Conservation (phyloP, 2,797 vertebrate genomes). For the Erpetoichthys calabaricus region DNA sequence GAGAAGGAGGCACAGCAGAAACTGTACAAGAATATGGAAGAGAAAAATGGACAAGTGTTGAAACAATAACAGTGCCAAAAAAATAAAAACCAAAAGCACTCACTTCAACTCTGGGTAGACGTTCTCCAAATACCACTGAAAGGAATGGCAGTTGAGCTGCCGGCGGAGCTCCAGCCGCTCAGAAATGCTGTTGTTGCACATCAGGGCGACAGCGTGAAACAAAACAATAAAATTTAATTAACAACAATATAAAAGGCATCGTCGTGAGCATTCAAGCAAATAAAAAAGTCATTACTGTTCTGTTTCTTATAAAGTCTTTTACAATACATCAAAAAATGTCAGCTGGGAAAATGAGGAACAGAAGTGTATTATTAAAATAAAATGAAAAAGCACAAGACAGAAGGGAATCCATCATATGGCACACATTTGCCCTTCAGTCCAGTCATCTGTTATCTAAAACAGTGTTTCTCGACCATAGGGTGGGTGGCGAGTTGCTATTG, state of each 20-base stretch:
- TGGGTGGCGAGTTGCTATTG: no score
- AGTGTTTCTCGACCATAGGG: no score
- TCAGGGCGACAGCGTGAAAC: background rate
- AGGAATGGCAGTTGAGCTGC: constrained; percentile 88
- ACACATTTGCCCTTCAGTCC: no score
- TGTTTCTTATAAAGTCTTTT: no score
- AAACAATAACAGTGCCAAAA: background rate
- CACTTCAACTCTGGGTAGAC: constrained; percentile 94
- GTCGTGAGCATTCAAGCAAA: background rate
- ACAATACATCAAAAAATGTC: no score
- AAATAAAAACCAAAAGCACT: constrained; percentile 23
- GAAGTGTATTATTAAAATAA: no score
- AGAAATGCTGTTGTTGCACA: constrained; percentile 52
- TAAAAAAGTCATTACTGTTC: background rate
- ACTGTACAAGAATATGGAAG: background rate
- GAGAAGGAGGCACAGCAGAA: no score
- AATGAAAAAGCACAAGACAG: no score
- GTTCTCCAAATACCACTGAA: constrained; percentile 95
- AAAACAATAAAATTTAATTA: background rate
- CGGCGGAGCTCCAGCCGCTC: constrained; percentile 70
- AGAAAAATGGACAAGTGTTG: background rate
- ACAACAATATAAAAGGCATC: no score
- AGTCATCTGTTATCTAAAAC: no score
- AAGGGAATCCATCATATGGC: no score
- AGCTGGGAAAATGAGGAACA: no score